Evolutionary conservation across 2,888 invertebrate genomes (phyloP), one percentile per base, ranked within the genome.

Genomic region (Anthophora plumipes): DNA sequence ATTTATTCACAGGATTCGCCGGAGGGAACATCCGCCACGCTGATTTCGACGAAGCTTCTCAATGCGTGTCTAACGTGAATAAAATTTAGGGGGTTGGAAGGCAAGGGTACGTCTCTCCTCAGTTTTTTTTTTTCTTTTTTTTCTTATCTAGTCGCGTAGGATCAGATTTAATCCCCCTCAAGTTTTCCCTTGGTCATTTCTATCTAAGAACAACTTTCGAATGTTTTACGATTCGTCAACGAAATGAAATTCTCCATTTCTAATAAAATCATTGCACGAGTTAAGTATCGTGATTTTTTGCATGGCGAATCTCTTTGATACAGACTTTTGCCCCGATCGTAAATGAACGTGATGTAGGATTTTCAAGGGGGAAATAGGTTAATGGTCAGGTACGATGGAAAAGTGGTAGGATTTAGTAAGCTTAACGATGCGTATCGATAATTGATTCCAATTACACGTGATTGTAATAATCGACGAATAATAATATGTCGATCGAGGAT

Each of bases 1-100:
- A 59, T 61, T 68, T 68, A 75, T 76, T 71, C 71, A 76, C 48
- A 22, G 55, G 67, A 72, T 70, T 61, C 46, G n/a, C 37, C 12
- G 31, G 31, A 31, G 67, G 50, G 73, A 50, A 41, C 39, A 73
- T 73, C 57, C 67, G 57, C 46, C 8, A 39, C 67, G 67, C n/a
- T 41, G 48, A 57, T 48, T 67, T 66, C 54, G 66, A 57, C n/a
- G 25, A 41, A 66, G 17, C n/a, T 17, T 46, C 64, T 14, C 12
- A 41, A 5, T 7, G 25, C 22, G 22, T 43, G 20, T 50, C 9
- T 50, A 17, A n/a, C 14, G 22, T 5, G 61, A 41, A 50, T 50
- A 37, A 22, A 61, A 61, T 50, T 22, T 5, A 25, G n/a, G 31
- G 52, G 55, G 12, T 17, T 5, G n/a, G n/a, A 20, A 39, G 43